Percentiles rank a stretch among this genome's conserved stretches.
Evolutionary conservation across 1,140 invertebrate species (phyloP).

Genomic region (Mesaphorura yosii): DNA sequence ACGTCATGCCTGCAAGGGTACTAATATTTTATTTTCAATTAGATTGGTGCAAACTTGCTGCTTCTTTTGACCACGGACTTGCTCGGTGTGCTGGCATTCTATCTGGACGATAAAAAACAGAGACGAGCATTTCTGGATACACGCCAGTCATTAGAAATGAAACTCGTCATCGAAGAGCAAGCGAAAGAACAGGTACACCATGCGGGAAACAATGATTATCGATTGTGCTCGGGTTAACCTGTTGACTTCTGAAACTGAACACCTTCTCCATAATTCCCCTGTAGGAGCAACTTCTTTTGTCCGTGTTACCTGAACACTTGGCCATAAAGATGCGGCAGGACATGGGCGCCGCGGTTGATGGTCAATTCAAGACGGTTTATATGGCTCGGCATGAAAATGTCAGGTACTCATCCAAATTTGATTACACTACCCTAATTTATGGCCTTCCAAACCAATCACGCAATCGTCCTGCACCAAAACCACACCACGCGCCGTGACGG

Average conservation of each 20-base stretch:
- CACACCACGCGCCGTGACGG: too few relatives aligned
- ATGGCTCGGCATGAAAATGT: slow-evolving; percentile 95
- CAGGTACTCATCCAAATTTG: too few relatives aligned
- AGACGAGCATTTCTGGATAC: slow-evolving; percentile 78
- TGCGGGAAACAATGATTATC: too few relatives aligned
- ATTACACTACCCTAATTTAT: too few relatives aligned
- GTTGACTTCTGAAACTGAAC: too few relatives aligned
- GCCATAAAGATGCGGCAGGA: slow-evolving; percentile 88
- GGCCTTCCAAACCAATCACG: too few relatives aligned
- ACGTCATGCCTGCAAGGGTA: too few relatives aligned
- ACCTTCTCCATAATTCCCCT: too few relatives aligned
- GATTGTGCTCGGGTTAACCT: too few relatives aligned
- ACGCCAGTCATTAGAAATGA: slow-evolving; percentile 78
- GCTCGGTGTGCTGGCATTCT: slow-evolving; percentile 65
- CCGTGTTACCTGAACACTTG: slow-evolving; percentile 86
- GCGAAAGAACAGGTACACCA: slow-evolving; percentile 85
- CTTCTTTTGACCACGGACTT: slow-evolving; percentile 54
- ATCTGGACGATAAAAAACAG: slow-evolving; percentile 73
- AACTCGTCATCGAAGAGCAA: slow-evolving; percentile 83
- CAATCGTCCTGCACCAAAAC: too few relatives aligned
- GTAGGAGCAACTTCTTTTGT: slow-evolving; percentile 75
- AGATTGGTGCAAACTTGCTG: slow-evolving; percentile 58
- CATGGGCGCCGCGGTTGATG: slow-evolving; percentile 68
- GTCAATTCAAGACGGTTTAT: slow-evolving; percentile 93
- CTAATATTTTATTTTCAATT: too few relatives aligned